phyloP scores from a whole-genome alignment of 2,888 invertebrate genomes.

The Corbicula japonica region DNA sequence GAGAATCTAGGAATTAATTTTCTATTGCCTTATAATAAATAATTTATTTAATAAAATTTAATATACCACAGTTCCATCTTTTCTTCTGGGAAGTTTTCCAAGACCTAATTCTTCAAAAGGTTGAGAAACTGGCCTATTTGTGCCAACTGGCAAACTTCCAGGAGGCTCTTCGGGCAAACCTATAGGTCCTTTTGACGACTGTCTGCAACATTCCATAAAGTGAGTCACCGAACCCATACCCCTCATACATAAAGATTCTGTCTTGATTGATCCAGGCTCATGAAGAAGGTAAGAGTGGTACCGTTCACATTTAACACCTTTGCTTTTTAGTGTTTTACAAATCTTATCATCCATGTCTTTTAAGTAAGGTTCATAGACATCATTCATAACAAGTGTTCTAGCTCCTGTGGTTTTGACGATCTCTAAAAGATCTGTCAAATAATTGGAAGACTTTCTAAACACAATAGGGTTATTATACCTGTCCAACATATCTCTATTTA shows the following conservation, averaged over 20 bases:
- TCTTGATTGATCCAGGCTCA: slow-evolving; percentile 69
- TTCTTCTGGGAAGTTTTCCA: slow-evolving; percentile 69
- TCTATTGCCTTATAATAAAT: too few species aligned
- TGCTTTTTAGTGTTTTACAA: slow-evolving; percentile 48
- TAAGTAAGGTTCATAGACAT: slow-evolving; percentile 72
- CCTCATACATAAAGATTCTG: slow-evolving; percentile 71
- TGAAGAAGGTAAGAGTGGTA: slow-evolving; percentile 72
- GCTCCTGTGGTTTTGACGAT: slow-evolving; percentile 65
- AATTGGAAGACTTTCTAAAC: slow-evolving; percentile 63
- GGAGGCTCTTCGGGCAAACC: slow-evolving; percentile 70
- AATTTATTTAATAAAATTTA: too few species aligned
- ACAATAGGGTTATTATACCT: slow-evolving; percentile 65
- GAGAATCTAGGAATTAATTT: too few species aligned
- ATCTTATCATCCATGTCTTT: slow-evolving; percentile 73
- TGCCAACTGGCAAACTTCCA: slow-evolving; percentile 47
- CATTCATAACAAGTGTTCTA: slow-evolving; percentile 66
- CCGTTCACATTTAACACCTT: slow-evolving; percentile 63
- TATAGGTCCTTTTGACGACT: slow-evolving; percentile 66
- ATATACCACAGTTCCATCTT: slow-evolving; percentile 71
- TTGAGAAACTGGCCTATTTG: slow-evolving; percentile 40
- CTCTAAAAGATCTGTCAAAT: slow-evolving; percentile 45
- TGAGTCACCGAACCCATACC: slow-evolving; percentile 75
- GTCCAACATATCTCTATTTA: slow-evolving; percentile 56
- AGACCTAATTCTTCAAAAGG: slow-evolving; percentile 62
- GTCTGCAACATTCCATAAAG: slow-evolving; percentile 74